Percentiles rank a stretch among this genome's conserved stretches.
phyloP scores from a whole-genome alignment of 1,140 invertebrate species.

The Drosophila mauritiana region DNA sequence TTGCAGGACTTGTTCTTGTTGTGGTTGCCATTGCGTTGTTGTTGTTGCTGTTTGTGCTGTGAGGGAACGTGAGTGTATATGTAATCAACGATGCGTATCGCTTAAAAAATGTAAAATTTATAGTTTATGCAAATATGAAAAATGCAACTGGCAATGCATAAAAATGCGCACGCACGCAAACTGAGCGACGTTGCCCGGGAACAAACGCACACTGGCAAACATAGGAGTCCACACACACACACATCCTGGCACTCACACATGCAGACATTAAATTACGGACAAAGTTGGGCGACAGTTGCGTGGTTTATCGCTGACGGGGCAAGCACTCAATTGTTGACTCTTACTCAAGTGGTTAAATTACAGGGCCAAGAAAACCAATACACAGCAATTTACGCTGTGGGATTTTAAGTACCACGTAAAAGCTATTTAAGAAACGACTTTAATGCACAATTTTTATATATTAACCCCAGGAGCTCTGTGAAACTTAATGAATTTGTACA shows the following conservation, averaged over 20 bases:
- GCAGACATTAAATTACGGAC: constrained; percentile 74
- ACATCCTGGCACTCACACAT: constrained; percentile 22
- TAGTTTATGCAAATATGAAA: constrained; percentile 84
- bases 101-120: constrained; percentile 84
- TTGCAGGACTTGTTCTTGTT: constrained; percentile 55
- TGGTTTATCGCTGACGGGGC: constrained; percentile 74
- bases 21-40: constrained; percentile 28
- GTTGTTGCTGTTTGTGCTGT: constrained; percentile 17
- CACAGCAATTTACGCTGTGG: constrained; percentile 23
- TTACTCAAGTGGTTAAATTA: constrained; percentile 71
- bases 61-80: constrained; percentile 25
- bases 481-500: background rate
- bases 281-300: constrained; percentile 83
- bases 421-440: background rate
- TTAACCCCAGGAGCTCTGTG: background rate
- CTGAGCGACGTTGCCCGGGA: constrained; percentile 52
- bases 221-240: constrained; percentile 7
- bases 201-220: constrained; percentile 35
- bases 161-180: constrained; percentile 83
- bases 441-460: background rate
- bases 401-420: constrained; percentile 8
- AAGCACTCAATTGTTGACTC: constrained; percentile 77
- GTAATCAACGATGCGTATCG: constrained; percentile 83
- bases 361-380: constrained; percentile 41
- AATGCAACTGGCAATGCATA: constrained; percentile 83